Conservation (phyloP, 2,113 vertebrate genomes). For the Alligator sinensis region DNA sequence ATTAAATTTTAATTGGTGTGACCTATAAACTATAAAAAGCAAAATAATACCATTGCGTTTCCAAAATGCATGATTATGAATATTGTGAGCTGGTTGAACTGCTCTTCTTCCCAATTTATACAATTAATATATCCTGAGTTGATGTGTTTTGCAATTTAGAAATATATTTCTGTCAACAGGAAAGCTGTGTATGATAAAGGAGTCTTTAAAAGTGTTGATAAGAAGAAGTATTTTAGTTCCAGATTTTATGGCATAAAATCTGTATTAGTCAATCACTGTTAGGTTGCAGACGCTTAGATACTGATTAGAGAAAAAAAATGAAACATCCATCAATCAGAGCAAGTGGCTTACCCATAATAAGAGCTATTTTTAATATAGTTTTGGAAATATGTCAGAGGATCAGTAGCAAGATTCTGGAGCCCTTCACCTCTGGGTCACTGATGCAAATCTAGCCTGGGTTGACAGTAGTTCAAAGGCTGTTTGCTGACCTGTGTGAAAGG, state of each 20-base stretch:
- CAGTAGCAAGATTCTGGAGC: not conserved
- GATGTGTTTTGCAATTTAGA: not conserved
- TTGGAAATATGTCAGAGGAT: not conserved
- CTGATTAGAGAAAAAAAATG: not conserved
- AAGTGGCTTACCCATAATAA: not conserved
- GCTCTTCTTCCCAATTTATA: not conserved
- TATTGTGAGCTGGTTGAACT: not conserved
- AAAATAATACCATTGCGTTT: not conserved
- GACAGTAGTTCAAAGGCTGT: not conserved
- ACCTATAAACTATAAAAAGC: not conserved
- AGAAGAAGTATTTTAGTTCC: not conserved
- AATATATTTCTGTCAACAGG: not conserved
- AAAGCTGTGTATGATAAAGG: not conserved
- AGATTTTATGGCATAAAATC: not conserved
- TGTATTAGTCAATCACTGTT: not conserved
- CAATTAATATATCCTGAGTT: not conserved
- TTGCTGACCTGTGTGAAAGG: not conserved
- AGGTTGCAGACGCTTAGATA: not conserved
- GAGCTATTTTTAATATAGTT: not conserved
- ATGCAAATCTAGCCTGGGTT: not conserved
- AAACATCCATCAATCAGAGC: not conserved
- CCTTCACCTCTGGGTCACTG: not conserved
- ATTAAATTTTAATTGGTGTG: conserved; percentile 2
- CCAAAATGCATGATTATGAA: not conserved
- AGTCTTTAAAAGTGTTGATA: not conserved